A percentile compares a stretch with the other conserved stretches of the same genome.
Conservation (phyloP, 2,797 vertebrate genomes). For the Anniella stebbinsi region DNA sequence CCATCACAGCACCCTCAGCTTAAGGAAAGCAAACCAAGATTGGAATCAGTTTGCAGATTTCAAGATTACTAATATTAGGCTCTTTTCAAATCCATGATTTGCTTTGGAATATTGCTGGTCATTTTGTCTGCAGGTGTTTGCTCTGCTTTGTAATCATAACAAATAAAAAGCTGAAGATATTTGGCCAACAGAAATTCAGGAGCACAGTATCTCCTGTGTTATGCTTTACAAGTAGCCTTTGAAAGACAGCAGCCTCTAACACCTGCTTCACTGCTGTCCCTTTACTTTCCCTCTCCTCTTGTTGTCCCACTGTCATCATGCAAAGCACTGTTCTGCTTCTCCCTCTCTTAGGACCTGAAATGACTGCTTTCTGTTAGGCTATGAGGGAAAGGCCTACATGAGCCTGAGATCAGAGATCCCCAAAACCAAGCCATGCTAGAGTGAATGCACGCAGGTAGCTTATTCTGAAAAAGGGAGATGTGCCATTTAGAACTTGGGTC, state of each 20-base stretch:
- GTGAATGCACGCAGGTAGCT: not conserved
- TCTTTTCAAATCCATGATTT: not conserved
- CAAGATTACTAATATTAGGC: not conserved
- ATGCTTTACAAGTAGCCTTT: not conserved
- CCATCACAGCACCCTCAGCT: not conserved
- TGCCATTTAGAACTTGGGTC: not conserved
- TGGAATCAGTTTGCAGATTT: not conserved
- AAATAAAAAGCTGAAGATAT: not conserved
- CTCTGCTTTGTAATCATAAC: not conserved
- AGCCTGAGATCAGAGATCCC: not conserved
- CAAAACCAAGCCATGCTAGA: not conserved
- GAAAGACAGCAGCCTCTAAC: not conserved
- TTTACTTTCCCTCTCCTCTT: not conserved
- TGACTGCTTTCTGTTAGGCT: not conserved
- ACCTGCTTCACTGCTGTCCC: no score
- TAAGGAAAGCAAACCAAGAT: not conserved
- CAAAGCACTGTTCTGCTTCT: not conserved
- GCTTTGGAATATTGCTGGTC: not conserved
- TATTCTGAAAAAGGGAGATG: not conserved
- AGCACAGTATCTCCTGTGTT: not conserved
- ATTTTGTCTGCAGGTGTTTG: no score
- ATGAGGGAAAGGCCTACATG: not conserved
- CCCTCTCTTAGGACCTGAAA: not conserved
- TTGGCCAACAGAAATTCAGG: not conserved
- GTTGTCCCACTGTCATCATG: not conserved